phyloP scores from a whole-genome alignment of 2,888 invertebrate genomes.

The Anoncus sp. region DNA sequence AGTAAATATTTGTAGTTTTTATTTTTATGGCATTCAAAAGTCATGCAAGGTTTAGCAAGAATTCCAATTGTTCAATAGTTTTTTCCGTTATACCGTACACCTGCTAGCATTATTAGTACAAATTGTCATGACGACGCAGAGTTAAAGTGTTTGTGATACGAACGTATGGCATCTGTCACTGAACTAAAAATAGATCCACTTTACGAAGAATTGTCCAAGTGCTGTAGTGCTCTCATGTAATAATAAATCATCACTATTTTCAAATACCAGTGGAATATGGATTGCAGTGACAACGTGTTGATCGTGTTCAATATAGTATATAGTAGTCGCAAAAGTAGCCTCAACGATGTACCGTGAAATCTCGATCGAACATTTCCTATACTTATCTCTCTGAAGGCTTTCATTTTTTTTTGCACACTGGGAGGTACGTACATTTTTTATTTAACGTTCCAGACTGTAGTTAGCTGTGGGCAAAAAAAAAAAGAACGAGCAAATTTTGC shows the following conservation, averaged over 20 bases:
- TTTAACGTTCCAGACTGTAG: background rate
- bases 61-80: background rate
- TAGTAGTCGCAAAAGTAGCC: background rate
- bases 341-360: background rate
- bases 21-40: background rate
- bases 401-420: background rate
- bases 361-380: background rate
- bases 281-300: too few species aligned
- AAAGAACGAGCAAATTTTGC: background rate
- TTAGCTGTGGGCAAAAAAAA: background rate
- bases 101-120: too few species aligned
- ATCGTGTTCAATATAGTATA: too few species aligned
- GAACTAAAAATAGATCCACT: too few species aligned
- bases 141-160: too few species aligned
- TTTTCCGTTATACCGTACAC: too few species aligned
- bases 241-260: too few species aligned
- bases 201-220: too few species aligned
- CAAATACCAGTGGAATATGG: too few species aligned
- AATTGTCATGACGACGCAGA: too few species aligned
- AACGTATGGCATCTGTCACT: too few species aligned
- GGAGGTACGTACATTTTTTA: background rate
- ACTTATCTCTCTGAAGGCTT: background rate
- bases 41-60: background rate
- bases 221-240: too few species aligned
- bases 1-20: background rate